Evolutionary conservation across 2,888 invertebrate species (phyloP).

Genomic region (Ophraella communa): DNA sequence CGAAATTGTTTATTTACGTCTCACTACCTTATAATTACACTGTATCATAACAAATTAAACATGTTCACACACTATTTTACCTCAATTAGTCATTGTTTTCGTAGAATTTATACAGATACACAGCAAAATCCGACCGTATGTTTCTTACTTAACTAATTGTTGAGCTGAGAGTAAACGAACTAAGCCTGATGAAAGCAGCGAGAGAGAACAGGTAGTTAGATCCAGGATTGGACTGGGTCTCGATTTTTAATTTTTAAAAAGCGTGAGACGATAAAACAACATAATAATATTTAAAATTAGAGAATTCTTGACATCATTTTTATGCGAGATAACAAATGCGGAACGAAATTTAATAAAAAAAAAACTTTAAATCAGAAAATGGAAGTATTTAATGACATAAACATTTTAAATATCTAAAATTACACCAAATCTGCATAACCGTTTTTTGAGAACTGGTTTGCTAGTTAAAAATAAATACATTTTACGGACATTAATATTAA

Average conservation of each 20-base stretch:
- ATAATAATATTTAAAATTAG: too few relatives aligned
- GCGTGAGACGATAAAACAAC: not conserved
- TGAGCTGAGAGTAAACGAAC: slow-evolving; percentile 45
- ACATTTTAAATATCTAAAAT: too few relatives aligned
- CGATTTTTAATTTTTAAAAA: not conserved
- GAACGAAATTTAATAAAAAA: too few relatives aligned
- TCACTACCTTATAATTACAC: slow-evolving; percentile 1
- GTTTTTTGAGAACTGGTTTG: too few relatives aligned
- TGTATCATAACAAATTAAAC: slow-evolving; percentile 2
- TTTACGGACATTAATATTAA: too few relatives aligned
- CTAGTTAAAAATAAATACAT: too few relatives aligned
- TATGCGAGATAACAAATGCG: too few relatives aligned
- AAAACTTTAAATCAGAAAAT: too few relatives aligned
- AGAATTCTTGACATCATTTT: too few relatives aligned
- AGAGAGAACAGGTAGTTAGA: slow-evolving; percentile 54
- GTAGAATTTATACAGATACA: slow-evolving; percentile 29
- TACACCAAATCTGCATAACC: too few relatives aligned
- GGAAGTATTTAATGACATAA: too few relatives aligned
- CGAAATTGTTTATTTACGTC: not conserved
- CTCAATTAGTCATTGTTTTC: slow-evolving; percentile 11
- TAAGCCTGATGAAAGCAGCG: slow-evolving; percentile 40
- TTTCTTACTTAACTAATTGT: slow-evolving; percentile 41
- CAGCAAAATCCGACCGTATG: slow-evolving; percentile 33
- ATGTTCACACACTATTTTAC: slow-evolving; percentile 1
- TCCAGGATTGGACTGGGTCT: slow-evolving; percentile 6